Evolutionary conservation across 1,140 invertebrate species (phyloP), one percentile per base, ranked within the genome.

Genomic region (Meloidogyne exigua): DNA sequence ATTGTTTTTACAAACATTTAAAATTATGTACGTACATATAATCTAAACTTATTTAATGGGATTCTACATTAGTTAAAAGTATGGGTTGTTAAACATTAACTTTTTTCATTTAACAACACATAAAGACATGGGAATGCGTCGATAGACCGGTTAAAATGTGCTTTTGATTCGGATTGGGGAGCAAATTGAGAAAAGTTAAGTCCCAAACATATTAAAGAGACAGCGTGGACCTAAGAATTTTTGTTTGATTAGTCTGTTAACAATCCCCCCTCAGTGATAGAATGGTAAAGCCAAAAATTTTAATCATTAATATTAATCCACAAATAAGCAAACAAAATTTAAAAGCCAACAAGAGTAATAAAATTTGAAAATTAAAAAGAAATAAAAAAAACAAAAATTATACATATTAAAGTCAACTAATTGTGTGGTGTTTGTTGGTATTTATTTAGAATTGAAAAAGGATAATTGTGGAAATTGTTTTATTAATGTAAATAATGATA

Each of bases 211-310:
- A 18, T 49, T 18, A 49, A 4, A 57, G 18, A 21, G 49, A 57
- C 36, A 39, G 49, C 18, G n/a, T 5, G 9, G n/a, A 15, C 5
- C 15, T 15, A 1, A 15, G 44, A 18, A 49, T 15, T 49, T 49
- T 57, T 57, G 49, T 57, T 57, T 57, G 49, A 57, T 57, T 57
- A 57, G 49, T 57, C 49, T 57, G n/a, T 57, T n/a, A 57, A 57
- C 18, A 32, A 4, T 39, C 36, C 36, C 9, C 10, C 49, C 3
- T 57, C 49, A 57, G 1, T 57, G 49, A 57, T n/a, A 57, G 49
- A 57, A 15, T 18, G 12, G 49, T 18, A n/a, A 57, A 57, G 5
- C 49, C 49, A 57, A 57, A 57, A 57, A 21, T 21, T 57, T 57
- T 57, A 57, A 57, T n/a, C 49, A 9, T 57, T 18, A 49, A 49